These are phyloP conservation scores for Callipepla californica DNA, from an alignment of 2,113 vertebrate genomes.

Conservation along the genomic window DNA sequence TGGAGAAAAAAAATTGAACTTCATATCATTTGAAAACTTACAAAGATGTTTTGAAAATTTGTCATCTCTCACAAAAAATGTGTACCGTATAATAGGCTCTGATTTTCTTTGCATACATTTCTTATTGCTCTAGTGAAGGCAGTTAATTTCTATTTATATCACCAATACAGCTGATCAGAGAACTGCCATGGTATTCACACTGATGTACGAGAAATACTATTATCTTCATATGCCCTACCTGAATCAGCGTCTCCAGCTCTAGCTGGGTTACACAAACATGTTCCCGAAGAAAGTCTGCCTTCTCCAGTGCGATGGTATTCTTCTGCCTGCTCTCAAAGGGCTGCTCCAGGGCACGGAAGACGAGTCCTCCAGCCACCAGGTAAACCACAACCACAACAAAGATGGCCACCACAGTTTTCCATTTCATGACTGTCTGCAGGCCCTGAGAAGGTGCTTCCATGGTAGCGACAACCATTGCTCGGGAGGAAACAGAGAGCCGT, in stretches of 20 bases:
- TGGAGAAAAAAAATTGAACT: not conserved
- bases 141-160: not conserved
- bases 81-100: not conserved
- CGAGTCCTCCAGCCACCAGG: conserved; percentile 90
- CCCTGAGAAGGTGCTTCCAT: conserved; percentile 86
- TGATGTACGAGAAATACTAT: not conserved
- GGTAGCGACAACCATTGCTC: conserved; percentile 87
- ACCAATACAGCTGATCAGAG: not conserved
- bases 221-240: conserved; percentile 77
- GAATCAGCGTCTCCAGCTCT: conserved; percentile 91
- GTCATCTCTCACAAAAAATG: not conserved
- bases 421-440: conserved; percentile 96
- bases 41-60: not conserved
- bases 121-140: not conserved
- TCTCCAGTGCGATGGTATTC: conserved; percentile 89
- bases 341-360: conserved; percentile 91
- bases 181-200: not conserved
- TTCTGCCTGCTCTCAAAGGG: conserved; percentile 93
- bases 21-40: not conserved
- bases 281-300: conserved; percentile 88
- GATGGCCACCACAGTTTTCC: conserved; percentile 95
- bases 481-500: conserved; percentile 86
- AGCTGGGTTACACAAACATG: conserved; percentile 87
- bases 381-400: conserved; percentile 94
- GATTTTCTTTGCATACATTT: not conserved